Percentiles rank a stretch among this genome's conserved stretches.
These are phyloP conservation scores for Macrobrachium nipponense DNA, from an alignment of 1,140 invertebrate genomes.

Conservation along the genomic window DNA sequence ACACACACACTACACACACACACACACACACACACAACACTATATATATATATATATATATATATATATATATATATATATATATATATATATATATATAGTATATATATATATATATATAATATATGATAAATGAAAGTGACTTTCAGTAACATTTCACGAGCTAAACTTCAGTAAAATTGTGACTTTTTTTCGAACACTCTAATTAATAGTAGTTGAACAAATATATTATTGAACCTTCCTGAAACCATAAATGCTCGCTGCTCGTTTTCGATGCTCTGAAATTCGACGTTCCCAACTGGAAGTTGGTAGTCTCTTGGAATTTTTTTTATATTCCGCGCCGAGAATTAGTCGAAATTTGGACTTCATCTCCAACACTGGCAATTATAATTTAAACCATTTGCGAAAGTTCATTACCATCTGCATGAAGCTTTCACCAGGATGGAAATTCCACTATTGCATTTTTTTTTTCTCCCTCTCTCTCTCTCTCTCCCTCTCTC, in stretches of 20 bases:
- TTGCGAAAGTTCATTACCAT: neutral
- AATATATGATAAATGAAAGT: constrained; percentile 14
- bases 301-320: too few relatives aligned
- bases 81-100: constrained; percentile 12
- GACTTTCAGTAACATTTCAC: neutral
- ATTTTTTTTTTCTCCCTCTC: neutral
- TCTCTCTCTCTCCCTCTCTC: constrained; percentile 27
- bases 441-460: neutral
- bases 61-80: constrained; percentile 13
- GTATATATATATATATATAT: constrained; percentile 12
- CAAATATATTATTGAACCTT: too few relatives aligned
- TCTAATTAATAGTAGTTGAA: too few relatives aligned
- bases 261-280: too few relatives aligned
- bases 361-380: too few relatives aligned
- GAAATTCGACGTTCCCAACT: too few relatives aligned
- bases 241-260: too few relatives aligned
- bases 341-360: too few relatives aligned
- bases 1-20: neutral
- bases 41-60: constrained; percentile 4
- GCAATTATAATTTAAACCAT: neutral
- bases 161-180: too few relatives aligned
- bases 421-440: neutral
- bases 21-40: neutral
- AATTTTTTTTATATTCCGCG: too few relatives aligned
- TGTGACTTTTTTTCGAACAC: too few relatives aligned